Evolutionary conservation across 2,797 vertebrate genomes (phyloP).

Genomic region (Nothura maculosa): DNA sequence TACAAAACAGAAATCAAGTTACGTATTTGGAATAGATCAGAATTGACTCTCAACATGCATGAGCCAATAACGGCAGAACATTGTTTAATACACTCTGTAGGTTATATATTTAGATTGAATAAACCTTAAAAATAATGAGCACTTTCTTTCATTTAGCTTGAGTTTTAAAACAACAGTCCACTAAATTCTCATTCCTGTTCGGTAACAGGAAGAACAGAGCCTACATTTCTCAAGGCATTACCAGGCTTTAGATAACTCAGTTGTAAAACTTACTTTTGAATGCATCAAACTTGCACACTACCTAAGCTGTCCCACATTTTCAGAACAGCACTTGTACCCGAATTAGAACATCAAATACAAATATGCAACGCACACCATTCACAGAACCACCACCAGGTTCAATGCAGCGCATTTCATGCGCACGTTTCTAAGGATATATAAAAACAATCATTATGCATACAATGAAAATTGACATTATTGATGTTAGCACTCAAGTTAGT

Average conservation of each 20-base stretch:
- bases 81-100: background rate
- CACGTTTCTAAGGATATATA: background rate
- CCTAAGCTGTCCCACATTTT: background rate
- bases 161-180: constrained; percentile 42
- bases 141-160: constrained; percentile 24
- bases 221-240: background rate
- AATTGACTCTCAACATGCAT: background rate
- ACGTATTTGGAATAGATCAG: background rate
- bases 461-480: background rate
- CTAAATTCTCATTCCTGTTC: constrained; percentile 16
- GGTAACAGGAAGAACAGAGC: constrained; percentile 29
- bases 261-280: constrained; percentile 55
- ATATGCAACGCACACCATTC: background rate
- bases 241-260: background rate
- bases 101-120: constrained; percentile 6
- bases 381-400: background rate
- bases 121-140: constrained; percentile 2
- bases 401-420: background rate
- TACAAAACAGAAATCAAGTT: background rate
- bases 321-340: background rate
- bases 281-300: background rate
- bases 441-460: background rate
- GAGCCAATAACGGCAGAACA: background rate
- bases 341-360: background rate
- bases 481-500: background rate